Conservation (phyloP, 2,113 vertebrate species). For the Aegotheles bennettii region DNA sequence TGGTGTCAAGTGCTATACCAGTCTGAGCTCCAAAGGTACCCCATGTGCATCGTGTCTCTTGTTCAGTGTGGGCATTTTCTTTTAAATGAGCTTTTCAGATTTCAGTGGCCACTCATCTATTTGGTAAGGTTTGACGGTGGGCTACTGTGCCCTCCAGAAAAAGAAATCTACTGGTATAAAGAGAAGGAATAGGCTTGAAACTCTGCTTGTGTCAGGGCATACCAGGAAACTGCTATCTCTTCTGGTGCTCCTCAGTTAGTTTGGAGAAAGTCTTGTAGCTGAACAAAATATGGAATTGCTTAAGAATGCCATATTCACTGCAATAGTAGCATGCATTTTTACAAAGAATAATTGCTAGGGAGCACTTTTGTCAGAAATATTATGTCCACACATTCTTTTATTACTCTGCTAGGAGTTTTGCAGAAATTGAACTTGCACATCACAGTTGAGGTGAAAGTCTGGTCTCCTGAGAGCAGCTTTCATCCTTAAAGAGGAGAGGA, state of each 20-base stretch:
- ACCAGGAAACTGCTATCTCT: neutral
- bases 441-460: neutral
- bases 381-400: neutral
- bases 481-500: neutral
- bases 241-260: neutral
- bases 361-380: neutral
- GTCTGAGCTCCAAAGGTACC: neutral
- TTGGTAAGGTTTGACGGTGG: neutral
- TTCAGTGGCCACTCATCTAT: neutral
- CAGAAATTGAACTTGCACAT: neutral
- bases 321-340: neutral
- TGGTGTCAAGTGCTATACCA: neutral
- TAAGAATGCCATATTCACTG: neutral
- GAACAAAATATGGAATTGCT: neutral
- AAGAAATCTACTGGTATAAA: neutral
- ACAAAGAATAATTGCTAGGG: neutral
- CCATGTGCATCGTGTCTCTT: rapidly evolving
- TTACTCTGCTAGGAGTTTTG: neutral
- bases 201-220: neutral
- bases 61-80: neutral
- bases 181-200: neutral
- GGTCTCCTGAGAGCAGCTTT: neutral
- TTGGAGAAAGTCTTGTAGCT: neutral
- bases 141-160: neutral
- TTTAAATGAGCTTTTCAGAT: neutral